Evolutionary conservation across 2,797 vertebrate species (phyloP).

Genomic region (Champsocephalus esox): DNA sequence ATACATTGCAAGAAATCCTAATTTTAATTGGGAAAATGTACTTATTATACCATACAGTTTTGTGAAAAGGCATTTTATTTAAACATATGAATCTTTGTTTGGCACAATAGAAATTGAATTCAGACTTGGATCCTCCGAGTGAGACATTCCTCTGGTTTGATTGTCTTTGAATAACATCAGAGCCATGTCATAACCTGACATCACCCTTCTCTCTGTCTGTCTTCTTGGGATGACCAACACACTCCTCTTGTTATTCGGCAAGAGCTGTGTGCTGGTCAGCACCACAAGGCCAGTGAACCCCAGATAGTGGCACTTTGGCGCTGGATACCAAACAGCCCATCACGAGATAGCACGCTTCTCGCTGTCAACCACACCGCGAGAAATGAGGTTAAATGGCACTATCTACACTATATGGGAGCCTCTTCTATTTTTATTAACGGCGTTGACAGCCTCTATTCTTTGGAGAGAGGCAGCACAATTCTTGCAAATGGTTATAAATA

Average conservation of each 20-base stretch:
- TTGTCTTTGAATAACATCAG: constrained; percentile 54
- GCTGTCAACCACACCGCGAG: constrained; percentile 72
- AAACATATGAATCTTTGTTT: background rate
- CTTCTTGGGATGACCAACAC: constrained; percentile 65
- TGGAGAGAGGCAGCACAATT: constrained; percentile 57
- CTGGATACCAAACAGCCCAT: constrained; percentile 75
- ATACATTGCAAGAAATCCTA: constrained; percentile 10
- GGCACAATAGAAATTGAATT: constrained; percentile 15
- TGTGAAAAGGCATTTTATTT: background rate
- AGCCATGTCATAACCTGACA: constrained; percentile 74
- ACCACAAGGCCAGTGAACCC: constrained; percentile 71
- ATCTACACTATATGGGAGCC: constrained; percentile 77
- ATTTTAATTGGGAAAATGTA: constrained; percentile 17
- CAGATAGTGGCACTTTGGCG: constrained; percentile 77
- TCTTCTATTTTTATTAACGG: constrained; percentile 83
- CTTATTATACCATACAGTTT: background rate
- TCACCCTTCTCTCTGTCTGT: constrained; percentile 71
- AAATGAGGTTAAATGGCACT: constrained; percentile 84
- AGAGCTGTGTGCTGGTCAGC: constrained; percentile 68
- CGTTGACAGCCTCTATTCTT: constrained; percentile 77
- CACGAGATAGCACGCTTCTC: constrained; percentile 72
- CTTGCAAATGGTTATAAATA: constrained; percentile 77
- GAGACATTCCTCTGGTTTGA: constrained; percentile 67
- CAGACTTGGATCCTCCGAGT: constrained; percentile 48
- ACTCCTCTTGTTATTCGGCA: constrained; percentile 70